Evolutionary conservation across 1,140 invertebrate species (phyloP).

Genomic region (Cherax quadricarinatus): DNA sequence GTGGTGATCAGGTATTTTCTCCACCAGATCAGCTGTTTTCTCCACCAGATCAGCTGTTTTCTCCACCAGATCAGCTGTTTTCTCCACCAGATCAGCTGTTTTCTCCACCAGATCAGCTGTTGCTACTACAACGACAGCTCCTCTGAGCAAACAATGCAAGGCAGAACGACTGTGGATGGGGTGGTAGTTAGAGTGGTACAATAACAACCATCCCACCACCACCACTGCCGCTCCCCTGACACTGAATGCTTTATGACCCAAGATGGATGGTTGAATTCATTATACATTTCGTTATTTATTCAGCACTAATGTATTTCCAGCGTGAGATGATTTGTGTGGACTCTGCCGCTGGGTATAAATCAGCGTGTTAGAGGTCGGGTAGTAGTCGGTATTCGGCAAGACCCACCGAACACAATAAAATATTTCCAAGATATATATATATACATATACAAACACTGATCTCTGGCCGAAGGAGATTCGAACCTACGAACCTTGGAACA

Average conservation of each 20-base stretch:
- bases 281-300: slow-evolving; percentile 9
- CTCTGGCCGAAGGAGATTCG: too few species aligned
- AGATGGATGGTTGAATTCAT: neutral
- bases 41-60: too few species aligned
- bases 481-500: too few species aligned
- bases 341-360: neutral
- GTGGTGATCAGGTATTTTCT: too few species aligned
- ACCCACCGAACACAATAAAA: too few species aligned
- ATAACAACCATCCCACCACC: too few species aligned
- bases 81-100: neutral
- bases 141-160: neutral
- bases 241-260: neutral
- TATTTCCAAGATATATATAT: too few species aligned
- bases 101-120: neutral
- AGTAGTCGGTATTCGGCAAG: neutral
- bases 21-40: too few species aligned
- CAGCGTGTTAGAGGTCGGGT: neutral
- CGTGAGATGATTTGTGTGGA: neutral
- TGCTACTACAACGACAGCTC: too few species aligned
- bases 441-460: too few species aligned
- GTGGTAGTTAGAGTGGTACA: too few species aligned
- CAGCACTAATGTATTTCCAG: slow-evolving; percentile 1
- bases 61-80: neutral
- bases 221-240: neutral
- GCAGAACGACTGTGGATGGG: neutral